Evolutionary conservation across 2,888 invertebrate genomes (phyloP).

Genomic region (Conomelus anceps): DNA sequence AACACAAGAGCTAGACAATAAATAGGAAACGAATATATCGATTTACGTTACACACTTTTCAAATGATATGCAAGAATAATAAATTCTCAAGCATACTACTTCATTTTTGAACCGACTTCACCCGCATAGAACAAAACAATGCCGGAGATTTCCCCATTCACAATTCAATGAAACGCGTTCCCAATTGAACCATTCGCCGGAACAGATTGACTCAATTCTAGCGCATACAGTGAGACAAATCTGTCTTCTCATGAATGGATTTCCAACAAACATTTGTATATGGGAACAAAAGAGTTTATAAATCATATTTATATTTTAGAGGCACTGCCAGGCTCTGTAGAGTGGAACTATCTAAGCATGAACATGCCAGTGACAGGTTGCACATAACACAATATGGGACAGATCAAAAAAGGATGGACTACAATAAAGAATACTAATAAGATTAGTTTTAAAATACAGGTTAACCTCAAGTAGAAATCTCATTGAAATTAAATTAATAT

Average conservation of each 20-base stretch:
- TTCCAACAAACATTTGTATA: background rate
- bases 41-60: too few relatives aligned
- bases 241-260: background rate
- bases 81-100: background rate
- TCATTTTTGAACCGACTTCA: background rate
- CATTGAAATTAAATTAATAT: too few relatives aligned
- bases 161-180: background rate
- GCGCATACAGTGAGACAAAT: background rate
- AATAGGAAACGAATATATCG: background rate
- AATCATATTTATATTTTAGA: background rate
- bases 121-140: background rate
- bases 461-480: too few relatives aligned
- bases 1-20: background rate
- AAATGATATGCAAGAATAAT: background rate
- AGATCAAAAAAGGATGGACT: too few relatives aligned
- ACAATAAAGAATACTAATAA: too few relatives aligned
- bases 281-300: background rate
- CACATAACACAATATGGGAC: too few relatives aligned
- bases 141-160: background rate
- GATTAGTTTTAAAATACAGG: too few relatives aligned
- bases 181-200: background rate
- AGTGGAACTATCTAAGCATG: too few relatives aligned
- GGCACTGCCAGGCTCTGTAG: background rate
- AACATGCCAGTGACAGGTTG: too few relatives aligned
- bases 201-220: background rate